A percentile compares a stretch with the other conserved stretches of the same genome.
phyloP scores from a whole-genome alignment of 2,113 vertebrate species.

The Tachuris rubrigastra region DNA sequence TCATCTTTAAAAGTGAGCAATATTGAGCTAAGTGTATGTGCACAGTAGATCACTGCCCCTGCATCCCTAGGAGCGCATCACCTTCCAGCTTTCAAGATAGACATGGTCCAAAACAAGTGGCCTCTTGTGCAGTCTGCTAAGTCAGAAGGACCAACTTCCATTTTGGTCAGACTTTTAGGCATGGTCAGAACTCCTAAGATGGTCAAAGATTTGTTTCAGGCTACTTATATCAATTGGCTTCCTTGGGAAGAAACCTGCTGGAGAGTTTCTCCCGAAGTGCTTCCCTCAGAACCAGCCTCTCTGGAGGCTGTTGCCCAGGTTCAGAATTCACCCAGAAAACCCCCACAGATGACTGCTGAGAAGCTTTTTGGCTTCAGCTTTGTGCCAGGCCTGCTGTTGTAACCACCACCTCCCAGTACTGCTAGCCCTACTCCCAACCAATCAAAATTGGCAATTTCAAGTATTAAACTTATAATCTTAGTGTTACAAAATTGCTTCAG shows the following conservation, averaged over 20 bases:
- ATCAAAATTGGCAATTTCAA: background rate
- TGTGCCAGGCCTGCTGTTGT: background rate
- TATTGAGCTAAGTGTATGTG: background rate
- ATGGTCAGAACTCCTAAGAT: background rate
- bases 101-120: accelerated
- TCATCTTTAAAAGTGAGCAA: background rate
- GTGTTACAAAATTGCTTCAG: background rate
- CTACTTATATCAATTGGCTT: background rate
- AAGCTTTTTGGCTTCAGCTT: background rate
- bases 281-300: background rate
- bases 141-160: background rate
- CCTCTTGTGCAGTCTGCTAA: background rate
- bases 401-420: background rate
- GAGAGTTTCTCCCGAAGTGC: background rate
- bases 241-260: background rate
- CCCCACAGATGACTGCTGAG: background rate
- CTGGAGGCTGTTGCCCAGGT: background rate
- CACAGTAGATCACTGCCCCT: background rate
- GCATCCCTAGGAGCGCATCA: background rate
- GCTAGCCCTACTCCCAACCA: background rate
- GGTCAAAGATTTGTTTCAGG: background rate
- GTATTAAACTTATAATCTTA: background rate
- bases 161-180: background rate
- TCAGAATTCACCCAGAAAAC: background rate
- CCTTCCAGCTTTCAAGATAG: background rate